Evolutionary conservation across 2,888 invertebrate genomes (phyloP), one percentile per base, ranked within the genome.

Genomic region (Plagodis dolabraria): DNA sequence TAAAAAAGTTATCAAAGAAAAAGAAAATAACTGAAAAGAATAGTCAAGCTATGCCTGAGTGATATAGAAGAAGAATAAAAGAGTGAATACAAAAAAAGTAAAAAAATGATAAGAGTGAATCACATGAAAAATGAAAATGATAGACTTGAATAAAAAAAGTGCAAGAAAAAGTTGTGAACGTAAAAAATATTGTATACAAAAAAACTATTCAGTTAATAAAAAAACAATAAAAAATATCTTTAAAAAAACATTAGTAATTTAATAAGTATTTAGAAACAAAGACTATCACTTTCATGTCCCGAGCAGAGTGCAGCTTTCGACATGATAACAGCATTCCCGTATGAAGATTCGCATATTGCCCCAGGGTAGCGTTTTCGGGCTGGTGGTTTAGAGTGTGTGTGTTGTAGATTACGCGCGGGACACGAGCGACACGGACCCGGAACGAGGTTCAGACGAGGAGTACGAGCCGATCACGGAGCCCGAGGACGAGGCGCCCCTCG

Each of bases 361-460:
- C 12, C 49, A 50, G 42, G 53, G 53, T 6, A n/a, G 53, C 57
- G 57, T 57, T 49, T 11, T 64, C 45, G 72, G 64, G 55, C 63
- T 53, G 55, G 49, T 63, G 12, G 70, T 61, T 71, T 67, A 68
- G 60, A 57, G 67, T 69, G 66, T 74, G 63, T 80, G 77, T 83
- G 87, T 90, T 90, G 82, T 91, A 93, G 93, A 93, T 91, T 75
- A 83, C 82, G 93, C 89, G 73, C 87, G 90, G 65, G 94, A 94
- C 83, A 93, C 93, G 67, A 92, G 87, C 77, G 94, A 94, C 82
- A 89, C 93, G 60, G 91, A 90, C 60, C 76, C 77, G 59, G 83
- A 12, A 22, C 40, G 34, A 75, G 77, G 22, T 77, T 80, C 52
- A 10, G 43, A 43, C 6, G 78, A 75, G 33, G 78, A 79, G 79